A percentile compares a stretch with the other conserved stretches of the same genome.
These are phyloP conservation scores for Pseudocheirus occidentalis DNA, from an alignment of 2,797 vertebrate species.

Conservation along the genomic window DNA sequence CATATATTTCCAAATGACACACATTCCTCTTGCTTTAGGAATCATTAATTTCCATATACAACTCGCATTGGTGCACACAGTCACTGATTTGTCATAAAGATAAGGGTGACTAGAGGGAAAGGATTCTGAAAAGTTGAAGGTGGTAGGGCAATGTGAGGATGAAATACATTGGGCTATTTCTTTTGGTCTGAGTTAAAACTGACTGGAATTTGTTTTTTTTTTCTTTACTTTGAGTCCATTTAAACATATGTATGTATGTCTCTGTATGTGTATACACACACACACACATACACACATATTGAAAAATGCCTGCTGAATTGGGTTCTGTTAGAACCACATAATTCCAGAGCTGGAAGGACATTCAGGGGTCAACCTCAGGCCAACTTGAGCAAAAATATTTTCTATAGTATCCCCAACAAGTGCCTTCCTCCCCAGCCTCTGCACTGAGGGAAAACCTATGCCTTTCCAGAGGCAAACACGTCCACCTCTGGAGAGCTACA, in stretches of 20 bases:
- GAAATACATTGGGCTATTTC: background rate
- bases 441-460: background rate
- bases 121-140: background rate
- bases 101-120: background rate
- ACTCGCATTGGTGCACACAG: background rate
- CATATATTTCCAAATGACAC: background rate
- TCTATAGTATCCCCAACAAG: background rate
- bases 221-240: background rate
- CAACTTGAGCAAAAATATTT: background rate
- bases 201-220: background rate
- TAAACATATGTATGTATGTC: too few relatives aligned
- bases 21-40: background rate
- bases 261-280: too few relatives aligned
- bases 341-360: background rate
- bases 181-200: background rate
- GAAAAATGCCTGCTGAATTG: background rate
- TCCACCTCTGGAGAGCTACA: background rate
- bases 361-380: background rate
- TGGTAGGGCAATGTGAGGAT: background rate
- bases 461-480: background rate
- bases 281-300: too few relatives aligned
- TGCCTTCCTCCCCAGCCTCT: background rate
- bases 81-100: background rate
- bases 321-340: background rate
- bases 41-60: background rate